Evolutionary conservation across 2,113 vertebrate species (phyloP).

Genomic region (Neomonachus schauinslandi): DNA sequence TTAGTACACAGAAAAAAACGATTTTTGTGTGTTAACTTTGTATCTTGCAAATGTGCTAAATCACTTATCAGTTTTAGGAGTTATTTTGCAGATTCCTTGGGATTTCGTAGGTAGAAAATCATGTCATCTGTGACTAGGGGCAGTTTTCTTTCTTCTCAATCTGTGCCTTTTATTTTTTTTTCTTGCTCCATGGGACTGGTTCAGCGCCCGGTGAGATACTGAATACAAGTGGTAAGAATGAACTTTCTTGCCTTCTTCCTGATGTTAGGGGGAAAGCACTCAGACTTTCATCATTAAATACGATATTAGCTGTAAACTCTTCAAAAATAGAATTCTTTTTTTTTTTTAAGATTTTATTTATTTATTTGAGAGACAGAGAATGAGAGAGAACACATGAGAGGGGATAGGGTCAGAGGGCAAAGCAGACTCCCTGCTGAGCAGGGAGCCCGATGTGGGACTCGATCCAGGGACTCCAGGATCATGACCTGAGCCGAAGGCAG

Average conservation of each 20-base stretch:
- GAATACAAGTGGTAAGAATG: neutral
- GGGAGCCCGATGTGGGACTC: too few relatives aligned
- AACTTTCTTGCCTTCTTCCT: neutral
- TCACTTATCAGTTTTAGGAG: neutral
- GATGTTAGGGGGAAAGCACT: neutral
- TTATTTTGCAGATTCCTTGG: slow-evolving; percentile 16
- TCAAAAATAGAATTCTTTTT: neutral
- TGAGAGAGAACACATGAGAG: too few relatives aligned
- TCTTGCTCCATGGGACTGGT: neutral
- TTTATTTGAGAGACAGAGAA: too few relatives aligned
- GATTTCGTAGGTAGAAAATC: neutral
- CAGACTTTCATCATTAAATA: neutral
- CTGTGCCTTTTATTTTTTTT: slow-evolving; percentile 5
- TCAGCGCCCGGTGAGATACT: neutral
- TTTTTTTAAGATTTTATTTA: too few relatives aligned
- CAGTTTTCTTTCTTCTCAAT: neutral
- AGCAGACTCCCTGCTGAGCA: too few relatives aligned
- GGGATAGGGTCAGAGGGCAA: too few relatives aligned
- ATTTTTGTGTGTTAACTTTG: neutral
- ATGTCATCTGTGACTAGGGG: neutral
- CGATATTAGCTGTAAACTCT: neutral
- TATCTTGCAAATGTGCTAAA: neutral
- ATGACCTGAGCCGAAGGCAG: too few relatives aligned
- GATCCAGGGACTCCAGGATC: too few relatives aligned
- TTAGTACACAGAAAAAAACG: neutral